A percentile compares a stretch with the other conserved stretches of the same genome.
Evolutionary conservation across 1,140 invertebrate genomes (phyloP).

Genomic region (Pogonomyrmex barbatus): DNA sequence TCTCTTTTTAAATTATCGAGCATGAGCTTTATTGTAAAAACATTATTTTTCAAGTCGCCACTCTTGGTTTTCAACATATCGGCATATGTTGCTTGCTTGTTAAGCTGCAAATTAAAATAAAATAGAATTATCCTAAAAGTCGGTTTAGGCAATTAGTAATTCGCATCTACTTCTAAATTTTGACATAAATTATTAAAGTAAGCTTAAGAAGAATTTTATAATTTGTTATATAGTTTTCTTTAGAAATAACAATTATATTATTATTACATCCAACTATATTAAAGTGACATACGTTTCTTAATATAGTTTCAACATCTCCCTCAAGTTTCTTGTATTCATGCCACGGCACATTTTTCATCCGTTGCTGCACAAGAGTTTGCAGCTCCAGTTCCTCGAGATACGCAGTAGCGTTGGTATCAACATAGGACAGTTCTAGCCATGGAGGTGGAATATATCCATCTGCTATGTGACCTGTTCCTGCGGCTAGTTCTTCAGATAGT

Average conservation of each 20-base stretch:
- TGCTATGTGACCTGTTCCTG: conserved; percentile 86
- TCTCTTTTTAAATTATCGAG: conserved; percentile 78
- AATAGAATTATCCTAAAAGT: not conserved
- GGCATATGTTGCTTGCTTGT: conserved; percentile 70
- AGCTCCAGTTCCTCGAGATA: conserved; percentile 77
- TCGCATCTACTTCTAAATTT: not conserved
- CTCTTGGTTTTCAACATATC: conserved; percentile 79
- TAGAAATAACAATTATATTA: conserved; percentile 5
- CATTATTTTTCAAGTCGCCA: conserved; percentile 82
- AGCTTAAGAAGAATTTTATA: not conserved
- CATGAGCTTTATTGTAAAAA: conserved; percentile 80
- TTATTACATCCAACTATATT: not conserved
- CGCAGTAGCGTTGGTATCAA: conserved; percentile 82
- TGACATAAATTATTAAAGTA: not conserved
- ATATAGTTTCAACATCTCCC: conserved; percentile 71
- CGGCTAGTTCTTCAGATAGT: conserved; percentile 86
- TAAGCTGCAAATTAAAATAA: conserved; percentile 66
- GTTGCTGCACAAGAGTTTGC: conserved; percentile 72
- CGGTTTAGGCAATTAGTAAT: not conserved
- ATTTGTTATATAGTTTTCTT: not conserved
- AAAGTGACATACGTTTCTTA: conserved; percentile 73
- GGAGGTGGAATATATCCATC: conserved; percentile 91
- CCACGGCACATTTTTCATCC: conserved; percentile 80
- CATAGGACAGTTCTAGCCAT: conserved; percentile 88
- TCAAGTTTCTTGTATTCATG: conserved; percentile 78